Evolutionary conservation across 2,113 vertebrate species (phyloP).

Genomic region (Seriola dumerili): DNA sequence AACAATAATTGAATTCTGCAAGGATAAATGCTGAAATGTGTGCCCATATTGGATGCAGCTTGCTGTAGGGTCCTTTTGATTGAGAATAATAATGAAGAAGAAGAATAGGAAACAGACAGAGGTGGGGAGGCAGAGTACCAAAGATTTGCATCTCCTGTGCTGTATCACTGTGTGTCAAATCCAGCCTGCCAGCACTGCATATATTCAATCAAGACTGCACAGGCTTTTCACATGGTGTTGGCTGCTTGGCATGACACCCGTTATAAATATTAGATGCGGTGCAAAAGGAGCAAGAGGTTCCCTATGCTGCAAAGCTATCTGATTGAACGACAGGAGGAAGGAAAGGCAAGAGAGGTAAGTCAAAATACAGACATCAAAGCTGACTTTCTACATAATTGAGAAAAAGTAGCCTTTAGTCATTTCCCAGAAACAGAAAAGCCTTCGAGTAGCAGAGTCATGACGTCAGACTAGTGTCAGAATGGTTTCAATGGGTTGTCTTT

Average conservation of each 20-base stretch:
- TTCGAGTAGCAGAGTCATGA: conserved; percentile 7
- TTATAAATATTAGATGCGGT: conserved; percentile 64
- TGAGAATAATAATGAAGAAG: conserved; percentile 64
- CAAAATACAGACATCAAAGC: conserved; percentile 47
- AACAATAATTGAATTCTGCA: conserved; percentile 70
- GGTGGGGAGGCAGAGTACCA: not conserved
- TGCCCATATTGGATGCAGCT: conserved; percentile 41
- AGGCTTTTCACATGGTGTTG: conserved; percentile 20
- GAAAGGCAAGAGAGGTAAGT: not conserved
- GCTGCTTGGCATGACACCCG: conserved; percentile 36
- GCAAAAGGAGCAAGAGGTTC: conserved; percentile 41
- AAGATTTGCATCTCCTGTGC: conserved; percentile 48
- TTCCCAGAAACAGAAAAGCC: conserved; percentile 31
- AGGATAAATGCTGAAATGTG: conserved; percentile 58
- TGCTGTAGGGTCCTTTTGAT: conserved; percentile 44
- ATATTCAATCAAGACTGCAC: conserved; percentile 45
- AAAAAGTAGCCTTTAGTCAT: conserved; percentile 45
- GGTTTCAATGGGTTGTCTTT: conserved; percentile 44
- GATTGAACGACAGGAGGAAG: conserved; percentile 17
- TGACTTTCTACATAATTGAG: conserved; percentile 42
- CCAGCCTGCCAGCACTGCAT: conserved; percentile 36
- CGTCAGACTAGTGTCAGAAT: conserved; percentile 62
- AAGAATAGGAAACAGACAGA: conserved; percentile 21
- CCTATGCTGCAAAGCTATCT: conserved; percentile 30
- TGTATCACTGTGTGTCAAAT: conserved; percentile 37